Evolutionary conservation across 2,113 vertebrate species (phyloP), one percentile per base, ranked within the genome.

Genomic region (Mobula hypostoma): DNA sequence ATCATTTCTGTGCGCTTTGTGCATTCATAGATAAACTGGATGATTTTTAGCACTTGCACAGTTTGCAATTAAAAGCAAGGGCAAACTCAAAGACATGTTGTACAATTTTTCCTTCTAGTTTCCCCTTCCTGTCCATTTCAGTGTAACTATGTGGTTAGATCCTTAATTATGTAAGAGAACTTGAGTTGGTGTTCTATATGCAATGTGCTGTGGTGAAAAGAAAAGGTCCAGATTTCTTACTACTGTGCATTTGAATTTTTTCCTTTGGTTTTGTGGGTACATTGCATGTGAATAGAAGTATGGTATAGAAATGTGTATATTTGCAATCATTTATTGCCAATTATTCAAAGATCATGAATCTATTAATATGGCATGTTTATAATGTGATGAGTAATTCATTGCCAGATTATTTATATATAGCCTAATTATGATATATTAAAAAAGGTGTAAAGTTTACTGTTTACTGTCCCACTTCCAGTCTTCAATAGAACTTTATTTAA

Each of bases 311-410:
- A 66, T 88, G 61, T 88, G 85, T 90, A 90, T 32, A 17, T 85
- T 21, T 85, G 29, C 32, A 61, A 85, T 85, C 21, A 29, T 17
- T 15, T 66, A 17, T 11, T 36, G 11, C 85, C 66, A 90, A 68
- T n/a, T 90, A 66, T 90, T 56, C 32, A 14, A 66, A 90, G 29
- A 90, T 15, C 15, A 66, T n/a, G 14, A 56, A 63, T 11, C 27
- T 15, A n/a, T 82, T 88, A 88, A 88, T 66, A 36, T 90, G 85
- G 85, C 85, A 68, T 90, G 85, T 90, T 90, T 90, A 61, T 90
- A 90, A 68, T 66, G 61, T 66, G 29, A 66, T 32, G 24, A 88
- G 29, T 32, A 66, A 90, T 66, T 66, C 29, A 85, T 85, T 19
- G 27, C 1, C 8, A 32, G 85, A 29, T 90, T 66, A 87, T 87